Base-by-base conservation (phyloP, 2,888 invertebrate species). In the Drosophila phalerata region DNA sequence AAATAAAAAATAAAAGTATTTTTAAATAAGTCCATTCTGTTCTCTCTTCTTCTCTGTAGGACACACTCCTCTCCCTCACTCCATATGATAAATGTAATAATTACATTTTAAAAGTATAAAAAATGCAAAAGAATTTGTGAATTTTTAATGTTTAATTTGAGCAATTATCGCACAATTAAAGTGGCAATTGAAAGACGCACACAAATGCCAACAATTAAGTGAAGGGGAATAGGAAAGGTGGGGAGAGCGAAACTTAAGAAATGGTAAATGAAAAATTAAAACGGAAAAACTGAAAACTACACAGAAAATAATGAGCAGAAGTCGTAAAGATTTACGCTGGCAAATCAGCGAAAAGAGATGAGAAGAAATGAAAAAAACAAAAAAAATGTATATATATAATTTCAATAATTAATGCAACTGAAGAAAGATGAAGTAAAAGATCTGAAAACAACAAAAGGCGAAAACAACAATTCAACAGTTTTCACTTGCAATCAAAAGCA, bases 381-480 rank as follows among this genome's bases (percentile, higher is more conserved):
- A 55, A 13, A 40, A 68, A 48, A 22, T 53, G 55, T 63, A 48
- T 32, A 56, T 43, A 11, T 40, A 63, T 65, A 67, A 80, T 80
- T 85, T 80, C 56, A 67, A 78, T 80, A 83, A 83, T 78, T 69
- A 73, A 80, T 73, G 78, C 65, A 80, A 52, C 55, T 55, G 37
- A 28, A 61, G 64, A 66, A 66, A 49, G 37, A 40, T 37, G 45
- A 69, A n/a, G 34, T 3, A 68, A 52, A 62, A 25, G 11, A 63
- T 17, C 45, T 28, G 40, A 40, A 30, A 19, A 61, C 32, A 48
- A 49, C 9, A 45, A 58, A 38, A 38, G 13, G 28, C 15, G 37
- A 64, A 52, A 53, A 55, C 37, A 62, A n/a, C 49, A 56, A 49
- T 60, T 52, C 49, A 62, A 67, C 53, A 43, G 52, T 63, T 63